These are phyloP conservation scores for Coracopsis vasa DNA, from an alignment of 2,113 vertebrate species.

Conservation along the genomic window DNA sequence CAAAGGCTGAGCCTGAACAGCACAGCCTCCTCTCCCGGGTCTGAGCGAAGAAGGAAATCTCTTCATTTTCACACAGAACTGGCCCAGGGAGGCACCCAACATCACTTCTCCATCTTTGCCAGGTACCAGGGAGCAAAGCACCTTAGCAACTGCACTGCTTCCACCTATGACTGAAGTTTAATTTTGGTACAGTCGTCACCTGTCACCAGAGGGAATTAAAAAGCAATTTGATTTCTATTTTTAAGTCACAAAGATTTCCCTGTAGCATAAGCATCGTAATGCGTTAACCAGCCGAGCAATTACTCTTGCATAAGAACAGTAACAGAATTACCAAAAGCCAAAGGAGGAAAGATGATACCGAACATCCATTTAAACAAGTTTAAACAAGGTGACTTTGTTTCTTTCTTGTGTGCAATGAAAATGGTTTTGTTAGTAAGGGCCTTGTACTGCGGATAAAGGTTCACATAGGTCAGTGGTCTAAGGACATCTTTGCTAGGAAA, in stretches of 20 bases:
- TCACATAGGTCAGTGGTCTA: too few relatives aligned
- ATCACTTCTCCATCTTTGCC: neutral
- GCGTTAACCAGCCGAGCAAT: neutral
- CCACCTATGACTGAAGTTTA: neutral
- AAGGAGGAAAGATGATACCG: neutral
- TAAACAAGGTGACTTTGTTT: too few relatives aligned
- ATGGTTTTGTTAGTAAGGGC: too few relatives aligned
- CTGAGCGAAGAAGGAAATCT: neutral
- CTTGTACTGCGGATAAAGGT: too few relatives aligned
- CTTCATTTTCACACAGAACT: neutral
- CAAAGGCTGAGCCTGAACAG: neutral
- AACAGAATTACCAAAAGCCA: neutral
- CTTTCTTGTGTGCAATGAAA: too few relatives aligned
- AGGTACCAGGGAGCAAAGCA: neutral
- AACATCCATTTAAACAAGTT: rapidly evolving
- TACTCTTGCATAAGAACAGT: neutral
- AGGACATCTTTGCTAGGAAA: too few relatives aligned
- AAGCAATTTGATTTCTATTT: neutral
- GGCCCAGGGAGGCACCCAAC: neutral
- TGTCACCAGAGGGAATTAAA: neutral
- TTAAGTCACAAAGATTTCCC: neutral
- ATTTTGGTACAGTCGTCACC: neutral
- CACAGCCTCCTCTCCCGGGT: neutral
- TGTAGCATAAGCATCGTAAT: neutral
- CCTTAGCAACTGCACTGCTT: neutral